A percentile compares a stretch with the other conserved stretches of the same genome.
Evolutionary conservation across 2,888 invertebrate species (phyloP).

Genomic region (Chymomyza caudatula): DNA sequence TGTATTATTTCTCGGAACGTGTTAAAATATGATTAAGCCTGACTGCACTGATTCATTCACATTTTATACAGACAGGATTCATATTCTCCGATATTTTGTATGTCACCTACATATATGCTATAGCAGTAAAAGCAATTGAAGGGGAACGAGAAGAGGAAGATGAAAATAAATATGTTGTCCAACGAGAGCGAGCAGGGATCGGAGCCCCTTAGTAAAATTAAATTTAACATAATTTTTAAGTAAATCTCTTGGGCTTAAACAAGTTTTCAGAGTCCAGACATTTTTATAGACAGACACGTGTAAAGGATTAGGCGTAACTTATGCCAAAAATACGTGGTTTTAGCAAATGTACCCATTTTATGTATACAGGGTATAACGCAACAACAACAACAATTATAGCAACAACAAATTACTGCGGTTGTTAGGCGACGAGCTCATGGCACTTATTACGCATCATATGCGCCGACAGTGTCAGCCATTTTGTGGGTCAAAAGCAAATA

Average conservation of each 20-base stretch:
- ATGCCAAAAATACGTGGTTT: neutral
- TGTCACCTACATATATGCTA: too few species aligned
- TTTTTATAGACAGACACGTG: neutral
- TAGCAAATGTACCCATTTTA: neutral
- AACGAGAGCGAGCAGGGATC: too few species aligned
- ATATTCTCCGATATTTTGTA: too few species aligned
- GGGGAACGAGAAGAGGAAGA: too few species aligned
- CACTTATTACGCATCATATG: constrained; percentile 33
- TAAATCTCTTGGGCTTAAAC: neutral
- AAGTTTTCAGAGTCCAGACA: neutral
- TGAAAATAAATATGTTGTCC: too few species aligned
- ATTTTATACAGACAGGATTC: too few species aligned
- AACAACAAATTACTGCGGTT: constrained; percentile 10
- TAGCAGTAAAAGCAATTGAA: too few species aligned
- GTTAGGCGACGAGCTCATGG: constrained; percentile 2
- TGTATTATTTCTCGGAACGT: too few species aligned
- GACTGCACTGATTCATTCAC: too few species aligned
- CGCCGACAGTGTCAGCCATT: constrained; percentile 19
- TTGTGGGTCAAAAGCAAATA: constrained; percentile 52
- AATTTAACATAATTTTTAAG: too few species aligned
- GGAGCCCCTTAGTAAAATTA: too few species aligned
- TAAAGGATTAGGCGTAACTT: neutral
- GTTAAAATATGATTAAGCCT: too few species aligned
- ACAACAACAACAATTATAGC: neutral
- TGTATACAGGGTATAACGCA: neutral